A percentile compares a stretch with the other conserved stretches of the same genome.
These are phyloP conservation scores for Montipora cactus DNA, from an alignment of 64 coral and sea anemone species.

Conservation along the genomic window DNA sequence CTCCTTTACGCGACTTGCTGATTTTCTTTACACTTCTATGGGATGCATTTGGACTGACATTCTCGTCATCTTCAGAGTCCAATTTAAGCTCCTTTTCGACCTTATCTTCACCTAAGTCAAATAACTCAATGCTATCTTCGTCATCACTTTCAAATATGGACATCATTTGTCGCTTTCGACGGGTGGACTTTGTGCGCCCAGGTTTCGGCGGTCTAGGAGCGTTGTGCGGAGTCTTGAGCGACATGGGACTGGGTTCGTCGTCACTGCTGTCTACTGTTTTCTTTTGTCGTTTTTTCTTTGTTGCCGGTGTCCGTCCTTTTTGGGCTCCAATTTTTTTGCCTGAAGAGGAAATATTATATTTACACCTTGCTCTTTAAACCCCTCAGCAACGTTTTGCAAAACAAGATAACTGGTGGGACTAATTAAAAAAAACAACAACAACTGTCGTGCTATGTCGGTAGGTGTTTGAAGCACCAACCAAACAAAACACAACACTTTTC, in stretches of 20 bases:
- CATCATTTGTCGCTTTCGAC: slow-evolving; percentile 62
- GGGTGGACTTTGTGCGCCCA: slow-evolving; percentile 54
- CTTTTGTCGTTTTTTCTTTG: slow-evolving; percentile 60
- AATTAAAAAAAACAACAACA: too few species aligned
- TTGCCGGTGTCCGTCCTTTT: slow-evolving; percentile 82
- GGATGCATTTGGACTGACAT: slow-evolving; percentile 59
- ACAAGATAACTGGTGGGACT: not conserved
- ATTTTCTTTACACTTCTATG: not conserved
- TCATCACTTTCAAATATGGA: slow-evolving; percentile 89
- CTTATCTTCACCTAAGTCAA: slow-evolving; percentile 58
- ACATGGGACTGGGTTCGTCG: slow-evolving; percentile 38
- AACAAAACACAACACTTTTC: too few species aligned
- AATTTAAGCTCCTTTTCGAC: not conserved
- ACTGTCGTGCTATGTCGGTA: too few species aligned
- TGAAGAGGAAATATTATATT: slow-evolving; percentile 16
- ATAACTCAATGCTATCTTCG: slow-evolving; percentile 82
- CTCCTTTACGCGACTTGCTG: not conserved
- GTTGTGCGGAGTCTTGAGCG: slow-evolving; percentile 51
- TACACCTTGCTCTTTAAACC: not conserved
- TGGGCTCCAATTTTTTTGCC: slow-evolving; percentile 68
- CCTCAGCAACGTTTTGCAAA: not conserved
- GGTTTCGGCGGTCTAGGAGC: slow-evolving; percentile 52
- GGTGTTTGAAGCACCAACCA: too few species aligned
- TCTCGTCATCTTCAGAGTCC: slow-evolving; percentile 49
- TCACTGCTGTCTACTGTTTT: slow-evolving; percentile 44